Evolutionary conservation across 1,140 invertebrate species (phyloP).

Genomic region (Apis cerana): DNA sequence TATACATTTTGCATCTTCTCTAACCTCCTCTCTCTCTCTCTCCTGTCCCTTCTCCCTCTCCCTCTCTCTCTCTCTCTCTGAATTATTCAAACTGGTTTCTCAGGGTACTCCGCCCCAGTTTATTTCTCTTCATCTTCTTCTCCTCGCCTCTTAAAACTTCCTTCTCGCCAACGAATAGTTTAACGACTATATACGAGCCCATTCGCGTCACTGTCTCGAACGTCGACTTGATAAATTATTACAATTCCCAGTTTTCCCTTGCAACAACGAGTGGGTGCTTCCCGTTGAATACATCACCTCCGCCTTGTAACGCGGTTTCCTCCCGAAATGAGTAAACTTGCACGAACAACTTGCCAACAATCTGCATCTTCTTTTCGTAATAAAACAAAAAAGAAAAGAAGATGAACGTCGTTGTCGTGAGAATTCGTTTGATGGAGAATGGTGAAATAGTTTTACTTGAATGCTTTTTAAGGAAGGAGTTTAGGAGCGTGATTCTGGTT

Average conservation of each 20-base stretch:
- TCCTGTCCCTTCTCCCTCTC: too few relatives aligned
- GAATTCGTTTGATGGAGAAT: too few relatives aligned
- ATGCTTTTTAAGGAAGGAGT: too few relatives aligned
- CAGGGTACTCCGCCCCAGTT: neutral
- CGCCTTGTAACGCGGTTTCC: neutral
- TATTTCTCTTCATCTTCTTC: slow-evolving; percentile 13
- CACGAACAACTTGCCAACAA: neutral
- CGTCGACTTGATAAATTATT: slow-evolving; percentile 33
- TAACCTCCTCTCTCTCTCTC: neutral
- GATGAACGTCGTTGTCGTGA: neutral
- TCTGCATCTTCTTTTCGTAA: neutral
- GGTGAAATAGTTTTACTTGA: too few relatives aligned
- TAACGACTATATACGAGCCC: slow-evolving; percentile 16
- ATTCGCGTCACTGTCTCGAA: neutral
- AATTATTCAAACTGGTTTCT: slow-evolving; percentile 33
- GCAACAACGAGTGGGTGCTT: neutral
- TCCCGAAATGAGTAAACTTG: neutral
- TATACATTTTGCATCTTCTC: slow-evolving; percentile 21
- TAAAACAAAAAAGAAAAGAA: neutral
- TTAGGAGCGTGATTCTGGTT: too few relatives aligned
- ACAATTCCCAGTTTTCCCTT: neutral
- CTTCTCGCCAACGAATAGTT: neutral
- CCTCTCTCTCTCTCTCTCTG: neutral
- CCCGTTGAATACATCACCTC: neutral
- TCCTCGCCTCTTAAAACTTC: neutral